Evolutionary conservation across 2,113 vertebrate species (phyloP).

Genomic region (Dasyurus viverrinus): DNA sequence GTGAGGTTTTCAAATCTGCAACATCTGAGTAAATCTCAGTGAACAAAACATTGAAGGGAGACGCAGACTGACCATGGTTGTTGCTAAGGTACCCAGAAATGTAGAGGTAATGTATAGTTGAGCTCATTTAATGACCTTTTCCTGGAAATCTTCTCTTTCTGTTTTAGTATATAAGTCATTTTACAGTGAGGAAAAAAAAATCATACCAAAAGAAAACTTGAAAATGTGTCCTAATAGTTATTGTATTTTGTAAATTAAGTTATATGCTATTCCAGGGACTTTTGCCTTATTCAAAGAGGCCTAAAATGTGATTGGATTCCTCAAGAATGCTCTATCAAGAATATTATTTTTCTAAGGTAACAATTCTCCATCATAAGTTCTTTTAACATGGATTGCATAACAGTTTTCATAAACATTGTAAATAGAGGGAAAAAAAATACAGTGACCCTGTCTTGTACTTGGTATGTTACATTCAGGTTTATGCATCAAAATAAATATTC

Average conservation of each 20-base stretch:
- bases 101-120: slow-evolving; percentile 81
- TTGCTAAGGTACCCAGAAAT: slow-evolving; percentile 78
- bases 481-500: slow-evolving; percentile 88
- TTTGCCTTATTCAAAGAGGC: slow-evolving; percentile 88
- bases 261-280: slow-evolving; percentile 87
- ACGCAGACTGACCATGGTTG: slow-evolving; percentile 59
- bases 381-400: slow-evolving; percentile 87
- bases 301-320: slow-evolving; percentile 86
- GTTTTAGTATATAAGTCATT: slow-evolving; percentile 82
- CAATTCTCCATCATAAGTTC: slow-evolving; percentile 86
- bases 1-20: slow-evolving; percentile 77
- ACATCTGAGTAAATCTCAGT: slow-evolving; percentile 81
- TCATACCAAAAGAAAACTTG: slow-evolving; percentile 89
- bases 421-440: slow-evolving; percentile 83
- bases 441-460: slow-evolving; percentile 88
- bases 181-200: slow-evolving; percentile 81
- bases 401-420: slow-evolving; percentile 84
- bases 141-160: slow-evolving; percentile 80
- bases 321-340: slow-evolving; percentile 89
- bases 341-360: slow-evolving; percentile 91
- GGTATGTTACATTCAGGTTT: slow-evolving; percentile 89
- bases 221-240: slow-evolving; percentile 85
- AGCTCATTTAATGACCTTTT: slow-evolving; percentile 80
- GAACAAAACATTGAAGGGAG: slow-evolving; percentile 77
- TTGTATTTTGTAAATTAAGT: slow-evolving; percentile 90